Evolutionary conservation across 2,888 invertebrate species (phyloP).

Genomic region (Sussaba pulchella): DNA sequence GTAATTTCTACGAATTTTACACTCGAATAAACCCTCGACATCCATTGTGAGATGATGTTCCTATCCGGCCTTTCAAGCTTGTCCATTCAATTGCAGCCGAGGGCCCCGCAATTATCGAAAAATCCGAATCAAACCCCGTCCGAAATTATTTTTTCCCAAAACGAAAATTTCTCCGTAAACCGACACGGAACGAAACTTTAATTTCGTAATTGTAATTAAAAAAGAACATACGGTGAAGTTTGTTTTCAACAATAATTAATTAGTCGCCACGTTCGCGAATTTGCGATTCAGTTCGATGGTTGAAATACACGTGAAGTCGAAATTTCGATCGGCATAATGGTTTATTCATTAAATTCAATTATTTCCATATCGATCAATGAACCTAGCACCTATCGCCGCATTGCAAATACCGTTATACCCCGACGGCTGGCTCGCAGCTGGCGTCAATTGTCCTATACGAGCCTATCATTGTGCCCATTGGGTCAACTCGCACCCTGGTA

Average conservation of each 20-base stretch:
- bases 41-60: too few species aligned
- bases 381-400: neutral
- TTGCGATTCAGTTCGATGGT: slow-evolving; percentile 2
- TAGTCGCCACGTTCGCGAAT: neutral
- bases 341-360: slow-evolving; percentile 56
- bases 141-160: too few species aligned
- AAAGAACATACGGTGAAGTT: neutral
- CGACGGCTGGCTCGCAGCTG: slow-evolving; percentile 11
- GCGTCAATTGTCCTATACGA: slow-evolving; percentile 26
- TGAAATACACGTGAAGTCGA: slow-evolving; percentile 20
- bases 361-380: slow-evolving; percentile 52
- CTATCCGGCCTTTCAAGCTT: too few species aligned
- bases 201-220: neutral
- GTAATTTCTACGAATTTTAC: too few species aligned
- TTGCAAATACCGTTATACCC: slow-evolving; percentile 9
- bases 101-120: too few species aligned
- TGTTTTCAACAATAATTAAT: slow-evolving; percentile 20
- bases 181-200: neutral
- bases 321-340: slow-evolving; percentile 37
- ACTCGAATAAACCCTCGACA: too few species aligned
- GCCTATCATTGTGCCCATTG: slow-evolving; percentile 31
- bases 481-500: neutral
- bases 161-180: neutral
- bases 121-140: too few species aligned
- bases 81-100: too few species aligned